Percentiles rank a stretch among this genome's conserved stretches.
phyloP scores from a whole-genome alignment of 2,888 invertebrate species.

The Drosophila parthenogenetica region DNA sequence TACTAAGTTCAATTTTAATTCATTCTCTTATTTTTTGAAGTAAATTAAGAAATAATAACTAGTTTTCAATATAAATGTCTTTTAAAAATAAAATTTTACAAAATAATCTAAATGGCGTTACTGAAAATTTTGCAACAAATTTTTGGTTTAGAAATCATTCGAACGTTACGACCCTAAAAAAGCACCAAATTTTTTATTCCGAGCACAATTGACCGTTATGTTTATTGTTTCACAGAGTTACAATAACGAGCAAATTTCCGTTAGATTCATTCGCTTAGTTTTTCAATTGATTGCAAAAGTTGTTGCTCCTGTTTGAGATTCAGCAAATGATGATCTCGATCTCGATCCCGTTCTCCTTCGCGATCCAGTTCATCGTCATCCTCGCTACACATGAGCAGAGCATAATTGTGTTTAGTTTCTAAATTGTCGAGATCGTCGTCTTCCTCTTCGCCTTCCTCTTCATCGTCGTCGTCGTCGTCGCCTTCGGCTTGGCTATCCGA shows the following conservation, averaged over 20 bases:
- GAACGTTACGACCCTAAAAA: too few species aligned
- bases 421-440: constrained; percentile 14
- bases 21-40: too few species aligned
- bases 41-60: too few species aligned
- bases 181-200: not conserved
- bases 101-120: too few species aligned
- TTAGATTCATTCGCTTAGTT: not conserved
- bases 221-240: not conserved
- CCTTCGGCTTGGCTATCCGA: constrained; percentile 7
- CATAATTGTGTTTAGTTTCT: constrained; percentile 18
- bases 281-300: not conserved
- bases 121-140: too few species aligned
- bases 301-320: not conserved
- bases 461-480: constrained; percentile 6
- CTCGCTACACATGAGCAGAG: constrained; percentile 39
- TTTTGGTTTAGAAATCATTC: too few species aligned
- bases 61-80: too few species aligned
- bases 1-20: too few species aligned
- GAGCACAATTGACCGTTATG: constrained; percentile 3
- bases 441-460: constrained; percentile 20
- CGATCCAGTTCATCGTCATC: constrained; percentile 37
- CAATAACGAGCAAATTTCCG: too few species aligned
- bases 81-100: too few species aligned
- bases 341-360: not conserved
- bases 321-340: not conserved